Evolutionary conservation across 2,888 invertebrate species (phyloP).

Genomic region (Drosophila flavopinicola): DNA sequence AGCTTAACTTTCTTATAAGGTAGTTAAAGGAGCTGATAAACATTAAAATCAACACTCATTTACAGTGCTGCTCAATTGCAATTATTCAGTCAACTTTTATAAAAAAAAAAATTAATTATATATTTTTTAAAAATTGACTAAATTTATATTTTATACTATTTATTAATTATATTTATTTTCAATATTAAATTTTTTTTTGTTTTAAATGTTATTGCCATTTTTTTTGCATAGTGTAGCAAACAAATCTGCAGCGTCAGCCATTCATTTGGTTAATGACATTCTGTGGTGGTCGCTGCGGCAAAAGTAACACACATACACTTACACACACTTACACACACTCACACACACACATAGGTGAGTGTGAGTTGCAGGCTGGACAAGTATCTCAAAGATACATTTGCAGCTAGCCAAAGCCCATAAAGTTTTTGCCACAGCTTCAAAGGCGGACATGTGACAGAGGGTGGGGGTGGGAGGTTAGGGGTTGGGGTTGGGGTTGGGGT

Average conservation of each 20-base stretch:
- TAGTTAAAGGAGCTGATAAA: too few species aligned
- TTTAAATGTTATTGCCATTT: too few species aligned
- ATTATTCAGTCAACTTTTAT: too few species aligned
- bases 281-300: constrained; percentile 77
- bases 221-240: background rate
- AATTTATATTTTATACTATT: too few species aligned
- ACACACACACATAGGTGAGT: constrained; percentile 7
- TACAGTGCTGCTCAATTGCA: too few species aligned
- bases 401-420: constrained; percentile 17
- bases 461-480: background rate
- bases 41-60: too few species aligned
- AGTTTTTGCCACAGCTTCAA: constrained; percentile 13
- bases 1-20: too few species aligned
- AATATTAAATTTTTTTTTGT: too few species aligned
- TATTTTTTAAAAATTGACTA: too few species aligned
- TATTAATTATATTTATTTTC: too few species aligned
- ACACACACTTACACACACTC: constrained; percentile 24
- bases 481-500: too few species aligned
- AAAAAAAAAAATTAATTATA: too few species aligned
- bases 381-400: constrained; percentile 35
- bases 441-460: constrained; percentile 3
- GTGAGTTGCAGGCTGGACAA: constrained; percentile 4
- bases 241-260: constrained; percentile 78
- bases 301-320: constrained; percentile 56
- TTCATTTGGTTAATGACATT: constrained; percentile 80